Conservation (phyloP, 2,113 vertebrate genomes). For the Pteruthius melanotis region DNA sequence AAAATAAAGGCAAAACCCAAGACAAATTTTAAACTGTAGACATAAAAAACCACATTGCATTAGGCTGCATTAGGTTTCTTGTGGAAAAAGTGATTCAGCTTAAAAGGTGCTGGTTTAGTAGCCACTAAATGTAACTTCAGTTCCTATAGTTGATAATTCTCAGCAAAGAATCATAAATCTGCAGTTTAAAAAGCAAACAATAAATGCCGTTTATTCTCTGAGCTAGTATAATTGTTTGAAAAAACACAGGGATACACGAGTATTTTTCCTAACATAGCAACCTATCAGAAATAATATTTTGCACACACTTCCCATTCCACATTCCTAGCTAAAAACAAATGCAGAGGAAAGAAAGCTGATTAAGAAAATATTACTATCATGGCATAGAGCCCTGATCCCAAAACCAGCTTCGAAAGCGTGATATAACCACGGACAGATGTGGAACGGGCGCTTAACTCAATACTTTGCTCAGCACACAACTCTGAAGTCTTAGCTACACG, state of each 20-base stretch:
- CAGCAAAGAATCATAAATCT: not conserved
- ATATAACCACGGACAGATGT: fast-evolving
- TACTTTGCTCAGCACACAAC: no score
- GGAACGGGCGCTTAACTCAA: fast-evolving
- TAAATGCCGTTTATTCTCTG: not conserved
- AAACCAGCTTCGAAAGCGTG: not conserved
- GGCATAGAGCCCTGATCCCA: not conserved
- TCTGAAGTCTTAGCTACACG: fast-evolving
- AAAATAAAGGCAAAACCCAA: not conserved
- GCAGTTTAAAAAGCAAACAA: not conserved
- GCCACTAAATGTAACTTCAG: not conserved
- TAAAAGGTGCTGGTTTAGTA: not conserved
- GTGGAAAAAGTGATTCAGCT: not conserved
- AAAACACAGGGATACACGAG: fast-evolving
- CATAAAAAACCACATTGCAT: not conserved
- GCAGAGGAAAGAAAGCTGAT: no score
- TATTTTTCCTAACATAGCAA: not conserved
- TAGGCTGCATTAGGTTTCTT: not conserved
- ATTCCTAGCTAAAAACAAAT: not conserved
- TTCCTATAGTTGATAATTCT: not conserved
- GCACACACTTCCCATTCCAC: not conserved
- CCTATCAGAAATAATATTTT: not conserved
- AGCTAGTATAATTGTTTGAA: not conserved
- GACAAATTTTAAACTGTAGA: not conserved
- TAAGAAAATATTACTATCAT: fast-evolving